phyloP scores from a whole-genome alignment of 1,140 invertebrate genomes.

The Micrasema longulum region DNA sequence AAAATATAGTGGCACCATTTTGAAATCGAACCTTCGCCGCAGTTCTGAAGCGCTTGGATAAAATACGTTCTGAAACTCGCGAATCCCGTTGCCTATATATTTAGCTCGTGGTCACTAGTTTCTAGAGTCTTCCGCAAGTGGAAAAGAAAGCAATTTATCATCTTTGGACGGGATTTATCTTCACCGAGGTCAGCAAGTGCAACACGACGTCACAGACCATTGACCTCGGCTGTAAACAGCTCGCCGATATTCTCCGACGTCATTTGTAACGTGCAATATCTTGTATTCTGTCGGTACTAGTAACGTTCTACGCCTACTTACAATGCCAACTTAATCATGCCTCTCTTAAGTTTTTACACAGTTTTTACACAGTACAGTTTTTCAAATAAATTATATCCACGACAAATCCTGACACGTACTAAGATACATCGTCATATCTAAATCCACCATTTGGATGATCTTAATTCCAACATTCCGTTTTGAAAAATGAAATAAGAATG shows the following conservation, averaged over 20 bases:
- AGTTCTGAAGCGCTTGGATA: neutral
- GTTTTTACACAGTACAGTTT: too few relatives aligned
- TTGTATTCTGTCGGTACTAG: slow-evolving; percentile 5
- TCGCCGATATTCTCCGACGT: slow-evolving; percentile 7
- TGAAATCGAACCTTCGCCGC: slow-evolving; percentile 3
- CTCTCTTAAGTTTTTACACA: too few relatives aligned
- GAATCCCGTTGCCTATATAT: slow-evolving; percentile 11
- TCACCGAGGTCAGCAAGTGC: slow-evolving; percentile 27
- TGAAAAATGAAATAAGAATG: too few relatives aligned
- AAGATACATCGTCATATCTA: too few relatives aligned
- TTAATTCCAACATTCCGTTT: too few relatives aligned
- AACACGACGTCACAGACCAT: slow-evolving; percentile 24
- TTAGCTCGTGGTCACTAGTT: neutral
- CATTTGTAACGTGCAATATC: slow-evolving; percentile 18
- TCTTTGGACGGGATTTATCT: slow-evolving; percentile 30
- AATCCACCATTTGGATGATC: too few relatives aligned
- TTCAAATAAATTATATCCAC: too few relatives aligned
- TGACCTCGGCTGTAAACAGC: slow-evolving; percentile 24
- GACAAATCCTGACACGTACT: too few relatives aligned
- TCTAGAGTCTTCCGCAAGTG: slow-evolving; percentile 20
- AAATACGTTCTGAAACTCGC: slow-evolving; percentile 1
- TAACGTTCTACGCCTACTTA: slow-evolving; percentile 3
- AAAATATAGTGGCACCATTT: slow-evolving; percentile 5
- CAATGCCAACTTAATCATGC: neutral
- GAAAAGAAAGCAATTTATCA: slow-evolving; percentile 32